phyloP scores from a whole-genome alignment of 2,888 invertebrate species.

The Acrobasis suavella region DNA sequence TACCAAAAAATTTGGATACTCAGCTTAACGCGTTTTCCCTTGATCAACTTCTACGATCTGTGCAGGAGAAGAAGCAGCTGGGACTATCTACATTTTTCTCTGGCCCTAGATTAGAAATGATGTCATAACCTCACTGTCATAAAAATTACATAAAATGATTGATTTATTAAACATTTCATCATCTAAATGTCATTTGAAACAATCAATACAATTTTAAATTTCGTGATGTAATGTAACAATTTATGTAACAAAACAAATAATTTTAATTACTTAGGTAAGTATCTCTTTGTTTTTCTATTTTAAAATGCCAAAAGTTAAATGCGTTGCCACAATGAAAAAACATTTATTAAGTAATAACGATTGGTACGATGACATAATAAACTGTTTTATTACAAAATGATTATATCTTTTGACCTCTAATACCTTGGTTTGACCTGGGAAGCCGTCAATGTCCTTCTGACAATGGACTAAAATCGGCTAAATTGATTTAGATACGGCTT shows the following conservation, averaged over 20 bases:
- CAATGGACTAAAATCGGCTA: conserved; percentile 18
- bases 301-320: background rate
- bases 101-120: too few species aligned
- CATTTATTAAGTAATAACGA: background rate
- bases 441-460: conserved; percentile 24
- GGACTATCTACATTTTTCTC: too few species aligned
- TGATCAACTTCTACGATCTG: too few species aligned
- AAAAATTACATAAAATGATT: background rate
- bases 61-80: too few species aligned
- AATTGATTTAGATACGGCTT: conserved; percentile 35
- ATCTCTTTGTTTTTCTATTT: background rate
- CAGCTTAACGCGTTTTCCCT: too few species aligned
- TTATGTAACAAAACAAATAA: background rate
- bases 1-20: too few species aligned
- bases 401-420: conserved; percentile 1
- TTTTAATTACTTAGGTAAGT: too few species aligned
- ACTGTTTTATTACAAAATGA: background rate
- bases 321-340: background rate
- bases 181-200: background rate
- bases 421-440: conserved; percentile 4
- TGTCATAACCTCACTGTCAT: background rate
- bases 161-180: background rate
- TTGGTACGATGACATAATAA: background rate
- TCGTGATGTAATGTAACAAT: background rate
- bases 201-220: background rate